Percentiles rank a stretch among this genome's conserved stretches.
Conservation (phyloP, 2,888 invertebrate genomes). For the Conchocele bisecta region DNA sequence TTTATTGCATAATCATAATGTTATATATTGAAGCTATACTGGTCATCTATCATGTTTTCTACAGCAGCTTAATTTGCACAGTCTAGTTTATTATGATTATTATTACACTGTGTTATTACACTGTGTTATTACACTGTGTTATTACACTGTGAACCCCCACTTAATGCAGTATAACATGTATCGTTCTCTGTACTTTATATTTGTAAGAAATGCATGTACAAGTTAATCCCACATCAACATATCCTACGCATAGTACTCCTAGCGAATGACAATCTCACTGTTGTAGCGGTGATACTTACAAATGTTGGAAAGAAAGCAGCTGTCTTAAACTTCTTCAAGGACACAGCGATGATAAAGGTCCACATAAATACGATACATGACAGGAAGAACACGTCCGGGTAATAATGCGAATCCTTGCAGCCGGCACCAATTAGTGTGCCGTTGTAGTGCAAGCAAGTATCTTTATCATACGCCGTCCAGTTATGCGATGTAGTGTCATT, state of each 20-base stretch:
- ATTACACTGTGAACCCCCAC: too few relatives aligned
- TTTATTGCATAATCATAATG: too few relatives aligned
- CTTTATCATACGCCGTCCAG: not conserved
- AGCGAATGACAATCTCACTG: not conserved
- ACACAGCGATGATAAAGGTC: slow-evolving; percentile 94
- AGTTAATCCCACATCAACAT: not conserved
- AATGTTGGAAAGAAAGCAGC: slow-evolving; percentile 96
- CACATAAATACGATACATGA: slow-evolving; percentile 95
- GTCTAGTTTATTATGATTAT: too few relatives aligned
- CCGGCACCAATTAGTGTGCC: slow-evolving; percentile 84
- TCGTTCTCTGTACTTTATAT: not conserved
- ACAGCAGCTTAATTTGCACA: too few relatives aligned
- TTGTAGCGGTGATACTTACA: slow-evolving; percentile 84
- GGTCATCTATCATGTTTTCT: too few relatives aligned
- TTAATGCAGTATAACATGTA: too few relatives aligned
- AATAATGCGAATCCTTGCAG: slow-evolving; percentile 63
- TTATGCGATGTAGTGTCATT: not conserved
- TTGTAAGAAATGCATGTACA: not conserved
- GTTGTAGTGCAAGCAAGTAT: slow-evolving; percentile 56
- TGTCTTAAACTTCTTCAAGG: slow-evolving; percentile 96
- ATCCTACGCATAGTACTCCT: too few relatives aligned
- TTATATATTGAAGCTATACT: too few relatives aligned
- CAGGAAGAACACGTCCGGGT: slow-evolving; percentile 93
- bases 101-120: too few relatives aligned
- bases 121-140: too few relatives aligned